Evolutionary conservation across 1,140 invertebrate species (phyloP), one percentile per base, ranked within the genome.

Genomic region (Halotydeus destructor): DNA sequence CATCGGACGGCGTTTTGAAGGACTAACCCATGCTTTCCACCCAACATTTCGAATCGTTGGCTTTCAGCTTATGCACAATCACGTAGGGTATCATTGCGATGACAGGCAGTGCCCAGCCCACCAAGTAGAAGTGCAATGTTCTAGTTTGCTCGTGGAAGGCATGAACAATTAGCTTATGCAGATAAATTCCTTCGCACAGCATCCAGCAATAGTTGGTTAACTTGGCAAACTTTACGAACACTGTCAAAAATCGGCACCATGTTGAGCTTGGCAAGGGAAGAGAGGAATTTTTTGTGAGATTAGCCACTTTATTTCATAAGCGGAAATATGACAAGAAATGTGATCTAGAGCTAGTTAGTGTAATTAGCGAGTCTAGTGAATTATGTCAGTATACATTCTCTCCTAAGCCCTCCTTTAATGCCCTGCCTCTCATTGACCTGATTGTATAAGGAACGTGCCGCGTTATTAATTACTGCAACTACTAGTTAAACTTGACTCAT

Each of bases 121-220:
- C 68, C 16, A 70, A 61, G 55, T 79, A 75, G 54, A 91, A 73
- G 60, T 74, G 78, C 49, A 75, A 73, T 25, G 91, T 65, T 16
- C 93, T 68, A 45, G 72, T 71, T 41, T 77, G 72, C 58, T 89
- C 82, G 4, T 76, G 77, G 60, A 94, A 93, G 1, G 85, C 79
- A 36, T 75, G 73, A 1, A 91, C 83, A 0, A 94, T 70, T 32
- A 93, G 67, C 0, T 85, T 89, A 58, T 91, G 85, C 31, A 94
- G 66, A 60, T 93, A 93, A 36, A 93, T 69, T 0, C 86, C 85
- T 61, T 88, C 82, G 57, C 80, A 83, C 43, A 88, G 67, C 79
- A 84, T 86, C 86, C 88, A 96, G 44, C 81, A 77, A 61, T 93
- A 93, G 64, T 84, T 93, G 42, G 78, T 81, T 24, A 89, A 65